A percentile compares a stretch with the other conserved stretches of the same genome.
phyloP scores from a whole-genome alignment of 2,888 invertebrate species.

The Phorcus lineatus region DNA sequence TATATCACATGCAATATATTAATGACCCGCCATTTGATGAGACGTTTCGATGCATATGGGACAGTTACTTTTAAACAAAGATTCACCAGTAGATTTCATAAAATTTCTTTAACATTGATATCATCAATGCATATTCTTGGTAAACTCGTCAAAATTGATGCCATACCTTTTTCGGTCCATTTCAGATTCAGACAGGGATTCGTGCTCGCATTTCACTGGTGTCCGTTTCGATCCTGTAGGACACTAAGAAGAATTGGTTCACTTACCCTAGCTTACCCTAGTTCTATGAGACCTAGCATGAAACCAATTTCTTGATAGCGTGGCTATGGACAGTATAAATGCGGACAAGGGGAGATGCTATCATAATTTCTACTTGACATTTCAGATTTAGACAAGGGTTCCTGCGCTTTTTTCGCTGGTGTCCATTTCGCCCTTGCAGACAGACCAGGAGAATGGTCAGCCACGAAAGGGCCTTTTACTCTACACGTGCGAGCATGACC shows the following conservation, averaged over 20 bases:
- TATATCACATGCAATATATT: too few species aligned
- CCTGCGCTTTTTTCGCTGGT: constrained; percentile 92
- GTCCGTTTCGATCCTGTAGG: constrained; percentile 81
- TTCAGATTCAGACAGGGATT: constrained; percentile 93
- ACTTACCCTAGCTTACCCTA: background rate
- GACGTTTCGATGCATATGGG: too few species aligned
- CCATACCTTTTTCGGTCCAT: constrained; percentile 39
- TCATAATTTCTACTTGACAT: constrained; percentile 39
- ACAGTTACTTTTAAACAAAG: too few species aligned
- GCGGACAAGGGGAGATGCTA: background rate
- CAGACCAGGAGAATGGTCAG: constrained; percentile 50
- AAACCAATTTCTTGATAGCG: background rate
- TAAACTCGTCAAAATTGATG: too few species aligned
- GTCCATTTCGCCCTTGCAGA: constrained; percentile 81
- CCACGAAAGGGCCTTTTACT: constrained; percentile 57
- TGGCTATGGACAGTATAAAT: background rate
- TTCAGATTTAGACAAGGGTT: constrained; percentile 93
- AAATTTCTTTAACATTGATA: too few species aligned
- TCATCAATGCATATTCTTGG: too few species aligned
- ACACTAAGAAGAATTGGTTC: constrained; percentile 45
- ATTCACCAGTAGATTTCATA: too few species aligned
- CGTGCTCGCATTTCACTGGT: constrained; percentile 92
- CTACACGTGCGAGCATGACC: constrained; percentile 55
- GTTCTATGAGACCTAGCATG: background rate
- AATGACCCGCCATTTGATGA: too few species aligned